Percentiles rank a stretch among this genome's conserved stretches.
These are phyloP conservation scores for Eristalis tenax DNA, from an alignment of 2,888 invertebrate species.

Conservation along the genomic window DNA sequence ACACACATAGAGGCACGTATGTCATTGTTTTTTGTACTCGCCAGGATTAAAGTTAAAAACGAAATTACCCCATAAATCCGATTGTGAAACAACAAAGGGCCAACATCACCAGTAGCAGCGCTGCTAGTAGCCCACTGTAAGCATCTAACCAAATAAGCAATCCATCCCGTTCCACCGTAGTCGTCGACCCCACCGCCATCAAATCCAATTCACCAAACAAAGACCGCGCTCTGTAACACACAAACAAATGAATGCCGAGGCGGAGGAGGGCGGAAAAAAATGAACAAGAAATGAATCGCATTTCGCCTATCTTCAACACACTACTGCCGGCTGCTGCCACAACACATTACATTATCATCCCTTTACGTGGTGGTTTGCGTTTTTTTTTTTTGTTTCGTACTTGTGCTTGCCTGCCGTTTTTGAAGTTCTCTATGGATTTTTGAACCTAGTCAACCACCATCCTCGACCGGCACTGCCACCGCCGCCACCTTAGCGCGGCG, in stretches of 20 bases:
- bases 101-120: constrained; percentile 33
- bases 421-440: constrained; percentile 58
- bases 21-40: constrained; percentile 58
- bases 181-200: constrained; percentile 1
- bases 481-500: constrained; percentile 34
- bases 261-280: constrained; percentile 23
- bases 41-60: constrained; percentile 68
- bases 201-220: constrained; percentile 34
- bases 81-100: constrained; percentile 70
- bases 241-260: constrained; percentile 52
- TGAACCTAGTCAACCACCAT: constrained; percentile 57
- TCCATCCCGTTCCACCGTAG: neutral
- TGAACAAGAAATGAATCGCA: constrained; percentile 21
- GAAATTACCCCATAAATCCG: constrained; percentile 71
- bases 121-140: constrained; percentile 38
- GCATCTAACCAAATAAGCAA: constrained; percentile 68
- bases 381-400: neutral
- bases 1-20: constrained; percentile 30
- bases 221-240: constrained; percentile 50
- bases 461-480: neutral
- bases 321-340: constrained; percentile 54
- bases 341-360: constrained; percentile 70
- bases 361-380: constrained; percentile 31
- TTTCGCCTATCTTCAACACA: constrained; percentile 69
- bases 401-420: neutral